Base-by-base conservation (phyloP, 2,113 vertebrate species). In the Pagrus major region DNA sequence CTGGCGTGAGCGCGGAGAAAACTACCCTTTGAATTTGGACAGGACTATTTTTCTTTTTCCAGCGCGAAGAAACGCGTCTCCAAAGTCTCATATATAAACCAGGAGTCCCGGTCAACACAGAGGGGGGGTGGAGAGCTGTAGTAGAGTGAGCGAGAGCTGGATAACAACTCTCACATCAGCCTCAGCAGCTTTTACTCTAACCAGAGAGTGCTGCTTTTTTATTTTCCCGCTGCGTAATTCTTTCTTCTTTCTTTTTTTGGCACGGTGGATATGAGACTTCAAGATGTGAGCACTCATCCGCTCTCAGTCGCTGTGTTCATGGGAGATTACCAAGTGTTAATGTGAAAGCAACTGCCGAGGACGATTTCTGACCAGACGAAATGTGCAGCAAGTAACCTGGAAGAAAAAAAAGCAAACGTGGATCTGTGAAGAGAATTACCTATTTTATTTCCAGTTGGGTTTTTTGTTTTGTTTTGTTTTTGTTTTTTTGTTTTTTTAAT, bases 291-390 rank as follows among this genome's bases (percentile, higher is more conserved):
- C 84, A 37, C 60, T 67, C 33, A 11, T 58, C 27, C 65, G 81
- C 79, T 80, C 75, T 71, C 79, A 51, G 65, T 64, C 61, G 73
- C 65, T 68, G 59, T 58, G 18, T 55, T 88, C 70, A 90, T 73
- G 89, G 92, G 89, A 92, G 79, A 86, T 88, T 85, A 77, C 44
- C 69, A 83, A 75, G 74, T 75, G 83, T 78, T 75, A 39, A 51
- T 58, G 70, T 78, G 80, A 83, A 21, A 65, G 39, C 64, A 67
- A 51, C 49, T 46, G 56, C 64, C 21, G 71, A 87, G 74, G 86
- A 87, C 75, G 52, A 51, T 75, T 81, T 72, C 23, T 81, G 37
- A 54, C 71, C 6, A 51, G 77, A 84, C 60, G 49, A 71, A 64
- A 80, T 86, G 67, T 66, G 37, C 76, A 49, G 31, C 52, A 64